These are phyloP conservation scores for Oreochromis spilurus DNA, from an alignment of 2,113 vertebrate species.

Conservation along the genomic window DNA sequence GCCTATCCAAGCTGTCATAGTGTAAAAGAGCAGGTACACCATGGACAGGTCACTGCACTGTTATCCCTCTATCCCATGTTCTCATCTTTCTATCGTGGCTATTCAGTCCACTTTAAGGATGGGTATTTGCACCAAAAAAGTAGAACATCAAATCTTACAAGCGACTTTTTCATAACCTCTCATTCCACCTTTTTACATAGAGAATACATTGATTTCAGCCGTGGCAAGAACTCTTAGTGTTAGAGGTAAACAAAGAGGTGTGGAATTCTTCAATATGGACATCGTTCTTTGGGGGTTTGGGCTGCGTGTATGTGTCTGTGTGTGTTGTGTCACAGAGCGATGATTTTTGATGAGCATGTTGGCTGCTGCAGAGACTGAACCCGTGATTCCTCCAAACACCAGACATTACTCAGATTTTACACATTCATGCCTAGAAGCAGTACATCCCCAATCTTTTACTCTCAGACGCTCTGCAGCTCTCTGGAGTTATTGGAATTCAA, in stretches of 20 bases:
- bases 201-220: not conserved
- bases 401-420: slow-evolving; percentile 14
- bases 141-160: not conserved
- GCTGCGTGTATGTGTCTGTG: not conserved
- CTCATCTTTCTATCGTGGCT: not conserved
- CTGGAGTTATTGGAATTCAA: slow-evolving; percentile 36
- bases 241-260: not conserved
- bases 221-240: not conserved
- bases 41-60: not conserved
- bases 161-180: not conserved
- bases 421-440: slow-evolving; percentile 16
- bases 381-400: not conserved
- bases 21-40: not conserved
- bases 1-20: not conserved
- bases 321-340: not conserved
- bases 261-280: not conserved
- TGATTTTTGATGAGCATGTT: not conserved
- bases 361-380: not conserved
- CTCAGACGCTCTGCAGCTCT: slow-evolving; percentile 23
- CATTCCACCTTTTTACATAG: not conserved
- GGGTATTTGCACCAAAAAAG: not conserved
- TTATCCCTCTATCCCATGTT: not conserved
- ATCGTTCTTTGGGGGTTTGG: not conserved
- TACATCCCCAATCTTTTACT: slow-evolving; percentile 16
- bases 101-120: not conserved